A percentile compares a stretch with the other conserved stretches of the same genome.
phyloP scores from a whole-genome alignment of 1,140 invertebrate genomes.

The Brachionus manjavacas region DNA sequence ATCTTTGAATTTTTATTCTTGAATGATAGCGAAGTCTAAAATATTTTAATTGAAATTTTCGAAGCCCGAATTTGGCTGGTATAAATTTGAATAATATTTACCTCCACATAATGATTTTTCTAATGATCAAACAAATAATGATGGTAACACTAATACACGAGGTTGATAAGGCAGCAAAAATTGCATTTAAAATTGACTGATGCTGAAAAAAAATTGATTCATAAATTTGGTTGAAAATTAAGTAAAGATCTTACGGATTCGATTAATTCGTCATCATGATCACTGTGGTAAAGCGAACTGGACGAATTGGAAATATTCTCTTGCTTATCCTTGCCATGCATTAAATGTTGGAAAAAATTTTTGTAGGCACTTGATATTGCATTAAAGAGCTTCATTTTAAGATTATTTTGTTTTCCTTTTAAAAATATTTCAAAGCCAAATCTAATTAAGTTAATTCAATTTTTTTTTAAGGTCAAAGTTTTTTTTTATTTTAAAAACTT shows the following conservation, averaged over 20 bases:
- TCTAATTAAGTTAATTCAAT: background rate
- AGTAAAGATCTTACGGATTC: background rate
- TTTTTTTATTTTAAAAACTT: background rate
- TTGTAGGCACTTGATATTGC: background rate
- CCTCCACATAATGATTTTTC: slow-evolving; percentile 1
- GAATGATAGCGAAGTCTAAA: background rate
- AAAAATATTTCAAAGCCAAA: background rate
- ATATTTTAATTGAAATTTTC: too few species aligned
- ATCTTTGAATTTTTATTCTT: background rate
- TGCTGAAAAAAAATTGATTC: background rate
- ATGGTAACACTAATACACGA: background rate
- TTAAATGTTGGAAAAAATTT: slow-evolving; percentile 16
- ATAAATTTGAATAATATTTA: background rate
- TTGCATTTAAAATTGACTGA: slow-evolving; percentile 4
- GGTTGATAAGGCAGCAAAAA: background rate
- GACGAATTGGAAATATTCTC: background rate
- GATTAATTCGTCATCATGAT: background rate
- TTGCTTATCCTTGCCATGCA: background rate
- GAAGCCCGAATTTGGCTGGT: background rate
- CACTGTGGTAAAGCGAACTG: background rate
- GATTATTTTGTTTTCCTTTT: background rate
- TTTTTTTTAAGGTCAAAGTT: background rate
- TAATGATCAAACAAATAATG: background rate
- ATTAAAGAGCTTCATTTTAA: background rate
- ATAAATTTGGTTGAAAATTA: background rate